Conservation (phyloP, 2,888 invertebrate species). For the Apodemia zela region DNA sequence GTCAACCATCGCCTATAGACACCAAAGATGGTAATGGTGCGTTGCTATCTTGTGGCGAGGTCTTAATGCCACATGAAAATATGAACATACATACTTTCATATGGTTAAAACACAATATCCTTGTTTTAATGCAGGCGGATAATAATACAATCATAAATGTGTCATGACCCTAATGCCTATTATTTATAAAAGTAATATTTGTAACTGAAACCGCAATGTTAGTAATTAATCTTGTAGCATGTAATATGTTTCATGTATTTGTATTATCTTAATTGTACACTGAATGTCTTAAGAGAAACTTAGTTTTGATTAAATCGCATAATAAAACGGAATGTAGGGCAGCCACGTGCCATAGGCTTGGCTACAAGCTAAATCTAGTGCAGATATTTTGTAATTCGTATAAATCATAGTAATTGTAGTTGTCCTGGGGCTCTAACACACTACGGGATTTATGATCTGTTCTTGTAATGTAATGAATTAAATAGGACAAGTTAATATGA, state of each 20-base stretch:
- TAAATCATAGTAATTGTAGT: conserved; percentile 30
- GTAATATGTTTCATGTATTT: background rate
- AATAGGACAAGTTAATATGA: background rate
- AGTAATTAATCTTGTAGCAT: background rate
- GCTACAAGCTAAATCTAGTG: conserved; percentile 30
- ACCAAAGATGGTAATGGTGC: too few relatives aligned
- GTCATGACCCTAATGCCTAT: too few relatives aligned
- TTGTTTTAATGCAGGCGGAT: too few relatives aligned
- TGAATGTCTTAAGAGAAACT: conserved; percentile 7
- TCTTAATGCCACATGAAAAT: too few relatives aligned
- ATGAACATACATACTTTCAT: too few relatives aligned
- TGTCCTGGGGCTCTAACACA: conserved; percentile 20
- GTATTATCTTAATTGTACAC: conserved; percentile 8
- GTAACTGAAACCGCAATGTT: background rate
- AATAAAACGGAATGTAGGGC: conserved; percentile 39
- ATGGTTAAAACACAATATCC: too few relatives aligned
- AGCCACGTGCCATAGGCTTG: conserved; percentile 41
- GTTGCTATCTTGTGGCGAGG: too few relatives aligned
- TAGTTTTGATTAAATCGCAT: conserved; percentile 26
- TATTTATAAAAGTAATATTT: too few relatives aligned
- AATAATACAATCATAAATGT: too few relatives aligned
- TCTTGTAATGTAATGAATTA: conserved; percentile 1
- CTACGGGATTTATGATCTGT: conserved; percentile 21
- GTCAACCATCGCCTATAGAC: too few relatives aligned
- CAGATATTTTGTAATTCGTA: conserved; percentile 35